Conservation (phyloP, 1,140 invertebrate genomes). For the Kradibia gibbosae region DNA sequence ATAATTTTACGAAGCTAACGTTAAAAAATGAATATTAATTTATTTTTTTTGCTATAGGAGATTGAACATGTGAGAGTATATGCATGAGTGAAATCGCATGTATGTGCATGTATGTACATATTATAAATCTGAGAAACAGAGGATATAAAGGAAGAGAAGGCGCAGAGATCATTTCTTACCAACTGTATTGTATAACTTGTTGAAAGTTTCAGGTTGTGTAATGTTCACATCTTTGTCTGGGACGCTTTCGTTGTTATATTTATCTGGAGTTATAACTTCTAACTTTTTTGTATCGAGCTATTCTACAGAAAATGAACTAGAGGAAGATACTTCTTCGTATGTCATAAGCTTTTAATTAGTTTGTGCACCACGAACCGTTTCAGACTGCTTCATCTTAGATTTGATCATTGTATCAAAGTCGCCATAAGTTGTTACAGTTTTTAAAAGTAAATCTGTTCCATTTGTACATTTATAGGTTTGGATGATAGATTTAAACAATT, state of each 20-base stretch:
- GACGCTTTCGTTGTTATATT: slow-evolving; percentile 67
- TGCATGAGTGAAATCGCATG: too few species aligned
- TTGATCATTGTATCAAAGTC: slow-evolving; percentile 71
- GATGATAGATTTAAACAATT: too few species aligned
- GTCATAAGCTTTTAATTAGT: slow-evolving; percentile 66
- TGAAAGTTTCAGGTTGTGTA: slow-evolving; percentile 73
- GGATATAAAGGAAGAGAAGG: too few species aligned
- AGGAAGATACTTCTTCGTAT: slow-evolving; percentile 70
- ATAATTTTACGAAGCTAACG: too few species aligned
- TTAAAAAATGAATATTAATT: neutral
- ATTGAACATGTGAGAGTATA: too few species aligned
- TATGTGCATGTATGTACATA: too few species aligned
- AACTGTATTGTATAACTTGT: slow-evolving; percentile 73
- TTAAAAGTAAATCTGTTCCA: too few species aligned
- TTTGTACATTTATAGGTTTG: too few species aligned
- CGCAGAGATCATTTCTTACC: slow-evolving; percentile 61
- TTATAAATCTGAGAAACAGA: too few species aligned
- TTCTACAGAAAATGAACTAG: slow-evolving; percentile 56
- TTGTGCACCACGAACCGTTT: slow-evolving; percentile 32
- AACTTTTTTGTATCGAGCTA: slow-evolving; percentile 57
- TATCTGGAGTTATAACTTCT: slow-evolving; percentile 61
- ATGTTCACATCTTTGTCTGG: slow-evolving; percentile 71
- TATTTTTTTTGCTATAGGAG: neutral
- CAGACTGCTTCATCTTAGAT: slow-evolving; percentile 69
- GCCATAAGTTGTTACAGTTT: slow-evolving; percentile 66